Evolutionary conservation across 37 sponge, comb jelly and placozoan species (phyloP).

Genomic region (Dysidea cf. avara): DNA sequence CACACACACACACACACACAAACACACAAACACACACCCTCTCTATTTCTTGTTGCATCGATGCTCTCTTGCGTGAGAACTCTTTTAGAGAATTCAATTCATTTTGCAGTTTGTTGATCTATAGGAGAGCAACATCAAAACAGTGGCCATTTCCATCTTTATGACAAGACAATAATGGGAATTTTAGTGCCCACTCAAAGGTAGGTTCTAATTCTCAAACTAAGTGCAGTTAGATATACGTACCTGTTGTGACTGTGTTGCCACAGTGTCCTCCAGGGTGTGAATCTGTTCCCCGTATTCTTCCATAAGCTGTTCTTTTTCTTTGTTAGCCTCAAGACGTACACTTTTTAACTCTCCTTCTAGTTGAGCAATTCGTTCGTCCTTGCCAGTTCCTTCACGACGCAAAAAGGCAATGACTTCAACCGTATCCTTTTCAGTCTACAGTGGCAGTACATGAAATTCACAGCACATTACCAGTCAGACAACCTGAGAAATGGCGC

Average conservation of each 20-base stretch:
- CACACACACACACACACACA: constrained; percentile 5
- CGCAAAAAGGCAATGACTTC: constrained; percentile 92
- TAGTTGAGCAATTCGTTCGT: constrained; percentile 33
- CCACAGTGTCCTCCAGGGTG: constrained; percentile 28
- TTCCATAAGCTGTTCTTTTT: constrained; percentile 49
- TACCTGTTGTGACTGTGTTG: background rate
- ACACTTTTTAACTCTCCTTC: constrained; percentile 73
- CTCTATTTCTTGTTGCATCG: constrained; percentile 83
- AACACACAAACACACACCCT: constrained; percentile 38
- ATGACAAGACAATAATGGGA: no score
- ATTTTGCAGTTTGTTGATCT: constrained; percentile 46
- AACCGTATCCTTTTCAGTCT: constrained; percentile 94
- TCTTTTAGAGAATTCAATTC: constrained; percentile 87
- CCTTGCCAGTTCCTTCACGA: constrained; percentile 73
- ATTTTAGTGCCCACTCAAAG: no score
- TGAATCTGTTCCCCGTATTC: constrained; percentile 22
- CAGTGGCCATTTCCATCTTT: no score
- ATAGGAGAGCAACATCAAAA: no score
- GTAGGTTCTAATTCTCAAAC: no score
- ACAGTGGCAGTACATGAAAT: background rate
- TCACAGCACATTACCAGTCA: no score
- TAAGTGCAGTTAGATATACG: background rate
- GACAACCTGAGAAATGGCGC: background rate
- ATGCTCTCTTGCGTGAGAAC: constrained; percentile 66
- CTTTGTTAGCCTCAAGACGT: constrained; percentile 42